phyloP scores from a whole-genome alignment of 2,797 vertebrate species.

The Lithobates sylvaticus region DNA sequence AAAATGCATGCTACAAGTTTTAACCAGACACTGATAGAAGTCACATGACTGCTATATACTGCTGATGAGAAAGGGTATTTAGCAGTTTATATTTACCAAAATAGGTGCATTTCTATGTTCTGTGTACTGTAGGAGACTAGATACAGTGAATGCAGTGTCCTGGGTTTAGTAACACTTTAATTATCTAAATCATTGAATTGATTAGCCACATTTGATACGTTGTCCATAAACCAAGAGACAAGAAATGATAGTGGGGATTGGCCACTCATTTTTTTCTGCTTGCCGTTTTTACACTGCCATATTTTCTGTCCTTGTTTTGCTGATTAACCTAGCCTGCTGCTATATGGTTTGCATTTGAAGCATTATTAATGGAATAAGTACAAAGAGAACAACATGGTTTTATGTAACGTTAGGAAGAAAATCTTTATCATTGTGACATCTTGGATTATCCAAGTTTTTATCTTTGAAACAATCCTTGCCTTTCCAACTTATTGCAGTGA shows the following conservation, averaged over 20 bases:
- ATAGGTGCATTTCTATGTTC: too few species aligned
- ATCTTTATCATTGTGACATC: slow-evolving; percentile 63
- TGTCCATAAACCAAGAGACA: neutral
- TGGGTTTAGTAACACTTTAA: too few species aligned
- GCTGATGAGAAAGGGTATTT: too few species aligned
- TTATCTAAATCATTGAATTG: neutral
- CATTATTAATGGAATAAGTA: slow-evolving; percentile 55
- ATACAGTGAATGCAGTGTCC: too few species aligned
- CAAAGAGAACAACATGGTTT: slow-evolving; percentile 53
- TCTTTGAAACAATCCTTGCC: slow-evolving; percentile 65
- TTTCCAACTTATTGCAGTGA: slow-evolving; percentile 67
- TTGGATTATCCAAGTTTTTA: slow-evolving; percentile 72
- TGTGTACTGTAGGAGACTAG: too few species aligned
- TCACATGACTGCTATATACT: too few species aligned
- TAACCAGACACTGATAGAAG: too few species aligned
- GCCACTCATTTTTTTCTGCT: slow-evolving; percentile 26
- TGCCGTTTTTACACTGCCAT: neutral
- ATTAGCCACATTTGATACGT: neutral
- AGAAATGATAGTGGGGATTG: neutral
- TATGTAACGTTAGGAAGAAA: slow-evolving; percentile 57
- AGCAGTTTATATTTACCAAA: too few species aligned
- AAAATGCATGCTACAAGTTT: too few species aligned
- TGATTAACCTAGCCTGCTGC: slow-evolving; percentile 40
- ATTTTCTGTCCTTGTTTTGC: slow-evolving; percentile 17
- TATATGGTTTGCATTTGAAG: slow-evolving; percentile 61